Evolutionary conservation across 2,888 invertebrate species (phyloP).

Genomic region (Mantis religiosa): DNA sequence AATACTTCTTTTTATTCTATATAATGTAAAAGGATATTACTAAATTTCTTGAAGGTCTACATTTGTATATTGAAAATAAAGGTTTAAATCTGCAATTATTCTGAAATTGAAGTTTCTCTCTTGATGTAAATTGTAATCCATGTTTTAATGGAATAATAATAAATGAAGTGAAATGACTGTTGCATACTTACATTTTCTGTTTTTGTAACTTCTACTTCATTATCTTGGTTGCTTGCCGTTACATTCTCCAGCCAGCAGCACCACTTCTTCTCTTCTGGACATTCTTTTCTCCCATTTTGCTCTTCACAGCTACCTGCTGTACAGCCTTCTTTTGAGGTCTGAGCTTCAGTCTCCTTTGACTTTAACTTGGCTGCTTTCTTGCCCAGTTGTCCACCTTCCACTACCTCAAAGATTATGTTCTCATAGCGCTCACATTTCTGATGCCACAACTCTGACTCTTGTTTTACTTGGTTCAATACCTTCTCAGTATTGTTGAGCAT

Average conservation of each 20-base stretch:
- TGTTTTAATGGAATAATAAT: no score
- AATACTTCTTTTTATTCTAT: no score
- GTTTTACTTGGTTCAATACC: background rate
- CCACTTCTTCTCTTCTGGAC: background rate
- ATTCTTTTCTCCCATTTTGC: background rate
- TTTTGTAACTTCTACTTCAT: background rate
- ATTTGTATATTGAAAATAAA: no score
- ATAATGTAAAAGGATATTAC: no score
- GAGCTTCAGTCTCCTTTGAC: background rate
- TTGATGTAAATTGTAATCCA: no score
- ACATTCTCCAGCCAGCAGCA: background rate
- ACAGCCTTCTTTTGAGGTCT: background rate
- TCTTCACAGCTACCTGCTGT: background rate
- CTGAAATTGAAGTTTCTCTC: no score
- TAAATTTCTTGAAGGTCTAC: no score
- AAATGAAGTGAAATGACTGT: no score
- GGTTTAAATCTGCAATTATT: no score
- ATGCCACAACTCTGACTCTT: background rate
- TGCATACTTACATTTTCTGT: background rate
- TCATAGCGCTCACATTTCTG: background rate
- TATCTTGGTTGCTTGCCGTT: background rate
- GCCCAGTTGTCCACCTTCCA: background rate
- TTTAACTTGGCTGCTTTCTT: background rate
- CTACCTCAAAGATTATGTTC: background rate
- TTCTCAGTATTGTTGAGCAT: background rate